Evolutionary conservation across 2,797 vertebrate species (phyloP), one percentile per base, ranked within the genome.

Genomic region (Etheostoma perlongum): DNA sequence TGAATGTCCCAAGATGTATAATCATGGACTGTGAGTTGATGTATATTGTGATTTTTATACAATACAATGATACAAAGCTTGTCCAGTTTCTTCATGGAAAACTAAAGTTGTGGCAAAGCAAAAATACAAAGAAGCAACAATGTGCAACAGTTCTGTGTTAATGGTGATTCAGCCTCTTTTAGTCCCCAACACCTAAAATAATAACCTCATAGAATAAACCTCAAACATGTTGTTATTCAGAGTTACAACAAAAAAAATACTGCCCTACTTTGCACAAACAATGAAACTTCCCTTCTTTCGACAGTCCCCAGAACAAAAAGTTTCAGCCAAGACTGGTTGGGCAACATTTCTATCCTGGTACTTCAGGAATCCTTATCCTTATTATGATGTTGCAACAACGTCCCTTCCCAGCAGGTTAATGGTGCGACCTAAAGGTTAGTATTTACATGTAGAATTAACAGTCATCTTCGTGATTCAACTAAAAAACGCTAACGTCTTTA

Each of bases 311-410:
- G 65, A 84, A 85, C 48, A 59, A 27, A 15, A 71, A 65, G 86
- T 89, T 89, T 92, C 82, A 88, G 72, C 63, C 69, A 73, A 84
- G 93, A 93, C 93, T 84, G 79, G 93, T 82, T 54, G n/a, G 81
- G 78, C 88, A 53, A 81, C 85, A 85, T 86, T 88, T 75, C 25
- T 36, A 18, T 82, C 54, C 47, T 84, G 79, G 84, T 47, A 91
- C 90, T 90, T 70, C 42, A 85, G 81, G 72, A 90, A 93, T 89
- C 80, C 64, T 78, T 58, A 42, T 30, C 30, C 30, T 30, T 30
- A 72, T 6, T 52, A 63, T 40, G 65, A 53, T 70, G 79, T 67
- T 55, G 77, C 72, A 79, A 72, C 64, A 62, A 52, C 14, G 42
- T 16, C 15, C 33, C 33, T 25, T 23, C 2, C 21, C 33, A 66